Base-by-base conservation (phyloP, 1,140 invertebrate species). In the Macrobrachium nipponense region DNA sequence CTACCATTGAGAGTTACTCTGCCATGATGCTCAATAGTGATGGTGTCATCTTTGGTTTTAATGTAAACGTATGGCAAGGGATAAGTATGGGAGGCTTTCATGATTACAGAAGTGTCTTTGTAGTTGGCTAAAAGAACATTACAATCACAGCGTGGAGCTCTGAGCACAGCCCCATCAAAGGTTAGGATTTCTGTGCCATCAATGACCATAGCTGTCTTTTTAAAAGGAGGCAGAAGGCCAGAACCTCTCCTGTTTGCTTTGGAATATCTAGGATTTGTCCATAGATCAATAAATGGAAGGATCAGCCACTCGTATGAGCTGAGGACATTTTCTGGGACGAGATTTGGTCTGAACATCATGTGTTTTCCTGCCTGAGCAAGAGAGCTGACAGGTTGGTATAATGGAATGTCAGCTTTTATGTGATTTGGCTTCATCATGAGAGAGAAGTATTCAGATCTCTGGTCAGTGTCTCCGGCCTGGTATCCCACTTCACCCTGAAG, bases 111-210 rank as follows among this genome's bases (percentile, higher is more conserved):
- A 51, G 43, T 76, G 43, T 17, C n/a, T 18, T 17, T 20, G 44
- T 66, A 64, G 61, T 62, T 18, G 59, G 82, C 61, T 20, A 84
- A 23, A 7, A 84, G 20, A 51, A 84, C 61, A 18, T 84, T 27
- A 36, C 82, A 84, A 27, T 27, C 36, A 23, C 72, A 77, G 4
- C 18, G 58, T 27, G 82, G 82, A 7, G 58, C 75, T 27, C 73
- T 73, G n/a, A 84, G 82, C 43, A 66, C 23, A 66, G 82, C 61
- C 18, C 82, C 82, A n/a, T 84, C 82, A 66, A 84, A 84, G 61
- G 82, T 84, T 3, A 68, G 73, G n/a, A 84, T 77, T 61, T 84
- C 82, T 64, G 82, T 77, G 61, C 43, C 82, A 58, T 62, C 60
- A 18, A 84, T 11, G 27, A 84, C 82, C 72, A 84, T 77, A 20